These are phyloP conservation scores for Melanotaenia trifasciata DNA, from an alignment of 2,797 vertebrate genomes.

Conservation along the genomic window DNA sequence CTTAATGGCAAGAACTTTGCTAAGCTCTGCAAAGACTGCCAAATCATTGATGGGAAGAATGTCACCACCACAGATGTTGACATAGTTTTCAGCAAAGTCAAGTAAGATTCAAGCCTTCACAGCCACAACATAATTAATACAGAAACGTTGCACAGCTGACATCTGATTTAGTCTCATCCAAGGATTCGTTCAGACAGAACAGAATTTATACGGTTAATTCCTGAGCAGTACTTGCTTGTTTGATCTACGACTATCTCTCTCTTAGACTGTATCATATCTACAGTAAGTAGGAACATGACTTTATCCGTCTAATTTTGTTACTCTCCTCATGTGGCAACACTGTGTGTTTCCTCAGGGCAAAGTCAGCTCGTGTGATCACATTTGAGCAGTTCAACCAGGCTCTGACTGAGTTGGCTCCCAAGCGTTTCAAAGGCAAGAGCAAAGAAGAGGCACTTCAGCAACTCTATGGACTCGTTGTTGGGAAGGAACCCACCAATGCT, in stretches of 20 bases:
- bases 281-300: background rate
- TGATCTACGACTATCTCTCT: background rate
- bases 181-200: background rate
- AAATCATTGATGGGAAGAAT: constrained; percentile 86
- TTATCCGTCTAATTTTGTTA: constrained; percentile 12
- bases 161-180: background rate
- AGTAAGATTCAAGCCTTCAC: constrained; percentile 76
- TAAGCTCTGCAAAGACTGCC: constrained; percentile 91
- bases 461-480: constrained; percentile 82
- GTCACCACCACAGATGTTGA: constrained; percentile 88
- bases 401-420: constrained; percentile 85
- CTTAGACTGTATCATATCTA: background rate
- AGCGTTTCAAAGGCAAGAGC: constrained; percentile 85
- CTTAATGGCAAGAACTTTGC: constrained; percentile 91
- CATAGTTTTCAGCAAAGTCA: constrained; percentile 91
- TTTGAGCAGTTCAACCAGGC: constrained; percentile 89
- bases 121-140: background rate
- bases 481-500: constrained; percentile 83
- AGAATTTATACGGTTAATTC: background rate
- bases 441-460: constrained; percentile 84
- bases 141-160: background rate
- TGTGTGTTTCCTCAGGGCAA: constrained; percentile 79
- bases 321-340: constrained; percentile 19
- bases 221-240: background rate
- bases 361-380: constrained; percentile 86